Evolutionary conservation across 1,140 invertebrate genomes (phyloP).

Genomic region (Drosophila auraria): DNA sequence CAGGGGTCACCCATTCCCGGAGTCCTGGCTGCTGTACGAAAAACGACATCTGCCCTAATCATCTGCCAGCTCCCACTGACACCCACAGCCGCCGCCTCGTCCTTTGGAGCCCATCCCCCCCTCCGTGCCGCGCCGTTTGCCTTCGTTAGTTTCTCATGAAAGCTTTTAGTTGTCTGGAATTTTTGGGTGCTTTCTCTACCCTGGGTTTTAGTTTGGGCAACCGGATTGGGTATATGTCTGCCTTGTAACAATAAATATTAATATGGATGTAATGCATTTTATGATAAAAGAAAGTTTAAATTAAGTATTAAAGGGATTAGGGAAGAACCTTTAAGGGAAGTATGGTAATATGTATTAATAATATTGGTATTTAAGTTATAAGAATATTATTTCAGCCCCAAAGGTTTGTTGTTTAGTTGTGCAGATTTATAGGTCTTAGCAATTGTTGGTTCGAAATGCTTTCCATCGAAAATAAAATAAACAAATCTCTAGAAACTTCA

Average conservation of each 20-base stretch:
- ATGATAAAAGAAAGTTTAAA: neutral
- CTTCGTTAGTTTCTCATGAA: slow-evolving; percentile 76
- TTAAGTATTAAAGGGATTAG: neutral
- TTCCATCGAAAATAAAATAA: too few species aligned
- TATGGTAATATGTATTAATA: neutral
- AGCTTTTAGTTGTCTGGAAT: slow-evolving; percentile 82
- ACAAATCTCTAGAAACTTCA: neutral
- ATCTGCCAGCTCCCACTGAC: slow-evolving; percentile 43
- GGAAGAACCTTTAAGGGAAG: neutral
- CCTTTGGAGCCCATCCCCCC: neutral
- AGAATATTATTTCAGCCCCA: too few species aligned
- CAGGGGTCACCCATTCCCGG: neutral
- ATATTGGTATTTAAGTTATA: neutral
- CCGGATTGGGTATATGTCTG: neutral
- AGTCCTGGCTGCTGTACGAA: slow-evolving; percentile 34
- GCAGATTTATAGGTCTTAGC: too few species aligned
- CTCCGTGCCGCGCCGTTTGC: slow-evolving; percentile 5
- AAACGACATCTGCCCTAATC: slow-evolving; percentile 78
- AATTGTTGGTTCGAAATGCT: too few species aligned
- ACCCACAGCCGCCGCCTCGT: neutral
- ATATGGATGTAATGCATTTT: neutral
- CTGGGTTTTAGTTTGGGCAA: slow-evolving; percentile 2
- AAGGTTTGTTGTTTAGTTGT: too few species aligned
- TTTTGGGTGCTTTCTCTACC: slow-evolving; percentile 64
- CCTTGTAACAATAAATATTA: neutral